These are phyloP conservation scores for Aleiodes leptofemur DNA, from an alignment of 2,888 invertebrate genomes.

Conservation along the genomic window DNA sequence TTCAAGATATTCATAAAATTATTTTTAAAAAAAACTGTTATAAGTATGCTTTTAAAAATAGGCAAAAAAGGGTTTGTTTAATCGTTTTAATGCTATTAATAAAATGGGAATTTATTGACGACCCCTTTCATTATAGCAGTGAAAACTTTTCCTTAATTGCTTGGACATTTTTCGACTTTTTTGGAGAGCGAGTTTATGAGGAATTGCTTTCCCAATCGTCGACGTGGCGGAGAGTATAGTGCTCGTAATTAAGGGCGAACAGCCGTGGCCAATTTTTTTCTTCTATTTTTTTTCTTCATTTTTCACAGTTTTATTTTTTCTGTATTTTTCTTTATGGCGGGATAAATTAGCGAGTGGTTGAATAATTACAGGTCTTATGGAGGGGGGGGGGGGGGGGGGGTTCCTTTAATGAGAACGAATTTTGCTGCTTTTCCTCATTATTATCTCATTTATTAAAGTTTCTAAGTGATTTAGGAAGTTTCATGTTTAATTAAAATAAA, in stretches of 20 bases:
- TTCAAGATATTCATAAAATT: too few relatives aligned
- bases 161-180: constrained; percentile 12
- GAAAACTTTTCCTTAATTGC: constrained; percentile 25
- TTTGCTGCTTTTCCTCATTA: too few relatives aligned
- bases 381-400: too few relatives aligned
- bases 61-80: background rate
- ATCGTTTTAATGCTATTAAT: background rate
- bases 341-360: constrained; percentile 22
- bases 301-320: background rate
- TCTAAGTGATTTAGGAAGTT: too few relatives aligned
- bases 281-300: background rate
- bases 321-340: background rate
- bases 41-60: too few relatives aligned
- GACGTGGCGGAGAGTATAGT: background rate
- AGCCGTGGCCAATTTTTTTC: constrained; percentile 30
- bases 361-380: background rate
- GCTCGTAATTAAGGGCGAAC: constrained; percentile 30
- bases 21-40: too few relatives aligned
- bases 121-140: background rate
- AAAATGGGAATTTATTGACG: constrained; percentile 1
- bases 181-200: background rate
- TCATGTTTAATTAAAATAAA: too few relatives aligned
- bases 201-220: constrained; percentile 15
- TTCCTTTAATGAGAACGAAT: background rate
- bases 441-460: too few relatives aligned